Base-by-base conservation (phyloP, 2,113 vertebrate genomes). In the Jaculus jaculus region DNA sequence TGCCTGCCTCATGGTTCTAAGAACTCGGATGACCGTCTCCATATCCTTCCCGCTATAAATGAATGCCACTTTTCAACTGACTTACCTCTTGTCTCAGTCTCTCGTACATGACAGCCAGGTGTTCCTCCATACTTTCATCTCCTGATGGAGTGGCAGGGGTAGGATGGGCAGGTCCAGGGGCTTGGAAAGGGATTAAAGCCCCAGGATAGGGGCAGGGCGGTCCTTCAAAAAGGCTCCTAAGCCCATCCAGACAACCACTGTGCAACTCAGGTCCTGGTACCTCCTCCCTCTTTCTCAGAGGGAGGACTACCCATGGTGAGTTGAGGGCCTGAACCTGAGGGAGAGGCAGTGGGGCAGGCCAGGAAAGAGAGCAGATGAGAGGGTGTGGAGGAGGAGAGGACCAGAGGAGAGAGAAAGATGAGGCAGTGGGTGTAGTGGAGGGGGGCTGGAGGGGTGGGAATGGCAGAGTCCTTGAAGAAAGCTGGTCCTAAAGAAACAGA, bases 31-130 rank as follows among this genome's bases (percentile, higher is more conserved):
- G 75, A 54, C 63, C 65, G 60, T 58, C 24, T 58, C 85, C 39
- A 51, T 12, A 39, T 32, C 30, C 61, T 75, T 89, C 63, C 66
- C 75, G 60, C 34, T 89, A 12, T 4, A 24, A 51, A 47, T 3
- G 23, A 20, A 84, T 23, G 12, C 60, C 39, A 87, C 84, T 72
- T 65, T 39, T 3, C 10, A n/a, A 42, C 10, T 4, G 17, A 84
- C 98, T 97, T 97, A 99, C 99, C 98, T 99, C 99, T 7, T 96
- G 93, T 89, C 98, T 97, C 47, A 99, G 97, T 80, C 97, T 98
- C 95, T 99, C 98, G 30, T 99, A 97, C 98, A 99, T 98, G 91
- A 98, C 11, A 42, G 98, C 98, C 91, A 99, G 95, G 85, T 98
- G 98, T 92, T 99, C 98, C 79, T 99, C 98, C 86, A 97, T 97